Evolutionary conservation across 35 echinoderm and acorn worm species (phyloP).

Genomic region (Chiridota heheva): DNA sequence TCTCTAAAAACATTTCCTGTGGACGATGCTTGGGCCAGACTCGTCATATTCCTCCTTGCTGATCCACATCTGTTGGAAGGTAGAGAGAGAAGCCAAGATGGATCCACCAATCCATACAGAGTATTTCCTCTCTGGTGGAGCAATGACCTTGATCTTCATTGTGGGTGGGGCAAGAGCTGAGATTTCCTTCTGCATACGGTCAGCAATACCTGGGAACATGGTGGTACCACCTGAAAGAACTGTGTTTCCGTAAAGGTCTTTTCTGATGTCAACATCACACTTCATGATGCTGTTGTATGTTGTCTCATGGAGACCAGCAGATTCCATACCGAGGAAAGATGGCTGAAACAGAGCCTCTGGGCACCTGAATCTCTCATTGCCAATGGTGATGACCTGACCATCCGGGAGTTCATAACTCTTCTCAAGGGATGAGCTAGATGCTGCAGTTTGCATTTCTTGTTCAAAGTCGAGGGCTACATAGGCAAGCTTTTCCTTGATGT

Average conservation of each 20-base stretch:
- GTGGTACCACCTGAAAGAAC: constrained; percentile 62
- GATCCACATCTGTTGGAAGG: constrained; percentile 77
- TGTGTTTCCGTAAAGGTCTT: constrained; percentile 47
- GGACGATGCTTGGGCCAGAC: constrained; percentile 58
- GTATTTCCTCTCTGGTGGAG: constrained; percentile 68
- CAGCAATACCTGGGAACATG: constrained; percentile 63
- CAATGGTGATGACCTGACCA: constrained; percentile 82
- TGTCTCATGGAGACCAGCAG: constrained; percentile 76
- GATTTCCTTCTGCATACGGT: constrained; percentile 68
- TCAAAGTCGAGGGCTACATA: constrained; percentile 87
- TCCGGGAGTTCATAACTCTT: constrained; percentile 83
- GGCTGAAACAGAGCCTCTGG: constrained; percentile 82
- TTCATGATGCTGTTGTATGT: constrained; percentile 72
- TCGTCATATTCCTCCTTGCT: constrained; percentile 76
- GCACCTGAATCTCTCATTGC: constrained; percentile 72
- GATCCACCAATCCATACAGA: constrained; percentile 84
- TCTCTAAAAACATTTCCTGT: constrained; percentile 63
- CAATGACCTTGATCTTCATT: constrained; percentile 70
- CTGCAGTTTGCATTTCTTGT: constrained; percentile 80
- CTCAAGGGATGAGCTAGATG: constrained; percentile 57
- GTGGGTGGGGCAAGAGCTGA: constrained; percentile 53
- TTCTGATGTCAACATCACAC: constrained; percentile 58
- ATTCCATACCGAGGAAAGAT: constrained; percentile 60
- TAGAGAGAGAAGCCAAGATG: constrained; percentile 56
- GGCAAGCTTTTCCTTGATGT: constrained; percentile 93